Conservation (phyloP, 2,888 invertebrate species). For the Adineta ricciae region DNA sequence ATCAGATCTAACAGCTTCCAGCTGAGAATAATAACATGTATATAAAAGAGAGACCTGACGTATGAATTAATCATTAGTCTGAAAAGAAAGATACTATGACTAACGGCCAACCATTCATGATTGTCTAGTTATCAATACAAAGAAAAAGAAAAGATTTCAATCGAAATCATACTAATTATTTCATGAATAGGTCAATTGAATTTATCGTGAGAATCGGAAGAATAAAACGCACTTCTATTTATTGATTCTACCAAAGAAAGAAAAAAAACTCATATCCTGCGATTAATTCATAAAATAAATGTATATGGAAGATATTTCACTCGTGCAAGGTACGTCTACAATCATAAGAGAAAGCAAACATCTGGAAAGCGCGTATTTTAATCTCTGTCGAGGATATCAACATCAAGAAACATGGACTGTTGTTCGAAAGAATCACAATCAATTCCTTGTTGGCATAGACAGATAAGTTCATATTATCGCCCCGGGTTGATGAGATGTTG, state of each 20-base stretch:
- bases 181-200: background rate
- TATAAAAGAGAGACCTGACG: background rate
- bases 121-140: background rate
- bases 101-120: background rate
- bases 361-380: background rate
- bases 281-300: too few relatives aligned
- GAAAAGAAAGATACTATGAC: conserved; percentile 1
- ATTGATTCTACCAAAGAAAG: too few relatives aligned
- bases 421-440: background rate
- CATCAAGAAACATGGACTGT: background rate
- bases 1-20: conserved; percentile 9
- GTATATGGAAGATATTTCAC: too few relatives aligned
- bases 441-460: background rate
- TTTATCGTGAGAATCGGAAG: background rate
- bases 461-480: background rate
- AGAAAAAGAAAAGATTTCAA: background rate
- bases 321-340: too few relatives aligned
- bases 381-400: background rate
- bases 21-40: background rate
- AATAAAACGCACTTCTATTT: background rate
- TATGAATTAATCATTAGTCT: conserved; percentile 4
- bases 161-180: background rate
- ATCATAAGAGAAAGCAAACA: background rate
- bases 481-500: too few relatives aligned
- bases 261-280: too few relatives aligned